Percentiles rank a stretch among this genome's conserved stretches.
These are phyloP conservation scores for Aepyceros melampus DNA, from an alignment of 2,113 vertebrate species.

Conservation along the genomic window DNA sequence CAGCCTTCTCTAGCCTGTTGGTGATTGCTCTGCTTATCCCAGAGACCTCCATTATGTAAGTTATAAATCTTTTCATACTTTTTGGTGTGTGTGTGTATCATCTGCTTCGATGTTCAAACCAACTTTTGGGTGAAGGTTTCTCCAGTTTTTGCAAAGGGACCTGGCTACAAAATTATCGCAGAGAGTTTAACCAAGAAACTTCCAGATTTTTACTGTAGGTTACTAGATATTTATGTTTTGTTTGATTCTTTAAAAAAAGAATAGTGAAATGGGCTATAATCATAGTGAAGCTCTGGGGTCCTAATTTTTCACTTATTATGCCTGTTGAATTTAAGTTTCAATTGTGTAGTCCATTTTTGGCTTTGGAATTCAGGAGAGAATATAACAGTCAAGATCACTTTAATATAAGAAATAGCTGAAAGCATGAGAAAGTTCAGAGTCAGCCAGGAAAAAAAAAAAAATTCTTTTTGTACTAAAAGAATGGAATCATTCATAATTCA, in stretches of 20 bases:
- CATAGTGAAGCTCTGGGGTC: neutral
- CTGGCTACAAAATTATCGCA: neutral
- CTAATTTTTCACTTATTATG: neutral
- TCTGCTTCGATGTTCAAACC: neutral
- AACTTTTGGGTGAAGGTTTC: neutral
- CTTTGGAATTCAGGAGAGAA: neutral
- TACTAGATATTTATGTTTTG: neutral
- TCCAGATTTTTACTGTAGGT: neutral
- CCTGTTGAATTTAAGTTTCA: neutral
- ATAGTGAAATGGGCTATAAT: neutral
- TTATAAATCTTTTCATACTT: neutral
- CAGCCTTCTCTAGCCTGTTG: neutral
- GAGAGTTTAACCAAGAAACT: neutral
- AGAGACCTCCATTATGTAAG: neutral
- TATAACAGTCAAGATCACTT: neutral
- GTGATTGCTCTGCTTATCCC: neutral
- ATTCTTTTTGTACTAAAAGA: neutral
- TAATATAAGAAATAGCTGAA: neutral
- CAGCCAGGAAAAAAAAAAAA: neutral
- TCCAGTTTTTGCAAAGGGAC: neutral
- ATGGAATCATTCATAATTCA: neutral
- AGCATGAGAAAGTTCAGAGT: neutral
- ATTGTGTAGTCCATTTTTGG: neutral
- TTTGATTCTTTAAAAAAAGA: neutral
- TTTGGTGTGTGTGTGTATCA: neutral